Conservation (phyloP, 1,140 invertebrate species). For the Lithobius niger region DNA sequence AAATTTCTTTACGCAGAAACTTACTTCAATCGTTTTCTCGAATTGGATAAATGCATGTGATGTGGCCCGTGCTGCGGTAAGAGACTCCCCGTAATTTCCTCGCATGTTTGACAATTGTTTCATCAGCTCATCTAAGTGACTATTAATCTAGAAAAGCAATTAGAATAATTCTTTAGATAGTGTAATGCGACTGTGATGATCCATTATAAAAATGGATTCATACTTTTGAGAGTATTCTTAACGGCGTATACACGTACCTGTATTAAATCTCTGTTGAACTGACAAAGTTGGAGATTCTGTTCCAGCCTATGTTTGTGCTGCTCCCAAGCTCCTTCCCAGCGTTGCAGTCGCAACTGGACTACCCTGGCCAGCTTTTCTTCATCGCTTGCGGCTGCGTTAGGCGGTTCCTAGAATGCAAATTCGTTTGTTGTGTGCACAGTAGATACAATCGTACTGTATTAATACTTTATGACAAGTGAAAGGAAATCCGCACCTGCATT, state of each 20-base stretch:
- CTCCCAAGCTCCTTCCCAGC: constrained; percentile 46
- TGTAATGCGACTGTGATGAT: neutral
- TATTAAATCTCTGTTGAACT: constrained; percentile 54
- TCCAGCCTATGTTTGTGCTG: constrained; percentile 45
- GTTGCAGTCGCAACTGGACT: constrained; percentile 32
- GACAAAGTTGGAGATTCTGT: constrained; percentile 47
- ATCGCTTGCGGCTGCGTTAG: constrained; percentile 48
- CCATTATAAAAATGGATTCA: constrained; percentile 1
- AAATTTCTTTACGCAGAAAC: constrained; percentile 13
- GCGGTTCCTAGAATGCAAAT: constrained; percentile 45
- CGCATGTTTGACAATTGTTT: constrained; percentile 46
- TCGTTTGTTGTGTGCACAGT: too few relatives aligned
- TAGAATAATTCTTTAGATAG: neutral
- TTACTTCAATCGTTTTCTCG: constrained; percentile 62
- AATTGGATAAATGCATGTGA: constrained; percentile 59
- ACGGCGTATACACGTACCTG: constrained; percentile 23
- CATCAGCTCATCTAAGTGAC: constrained; percentile 49
- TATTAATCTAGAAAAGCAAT: constrained; percentile 48
- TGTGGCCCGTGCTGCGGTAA: constrained; percentile 49
- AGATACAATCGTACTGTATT: too few relatives aligned
- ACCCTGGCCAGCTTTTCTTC: constrained; percentile 50
- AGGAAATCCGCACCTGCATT: too few relatives aligned
- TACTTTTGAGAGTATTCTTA: neutral
- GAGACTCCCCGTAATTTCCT: constrained; percentile 55
- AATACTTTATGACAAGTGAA: too few relatives aligned